phyloP scores from a whole-genome alignment of 2,797 vertebrate species.

The Limnodromus scolopaceus region DNA sequence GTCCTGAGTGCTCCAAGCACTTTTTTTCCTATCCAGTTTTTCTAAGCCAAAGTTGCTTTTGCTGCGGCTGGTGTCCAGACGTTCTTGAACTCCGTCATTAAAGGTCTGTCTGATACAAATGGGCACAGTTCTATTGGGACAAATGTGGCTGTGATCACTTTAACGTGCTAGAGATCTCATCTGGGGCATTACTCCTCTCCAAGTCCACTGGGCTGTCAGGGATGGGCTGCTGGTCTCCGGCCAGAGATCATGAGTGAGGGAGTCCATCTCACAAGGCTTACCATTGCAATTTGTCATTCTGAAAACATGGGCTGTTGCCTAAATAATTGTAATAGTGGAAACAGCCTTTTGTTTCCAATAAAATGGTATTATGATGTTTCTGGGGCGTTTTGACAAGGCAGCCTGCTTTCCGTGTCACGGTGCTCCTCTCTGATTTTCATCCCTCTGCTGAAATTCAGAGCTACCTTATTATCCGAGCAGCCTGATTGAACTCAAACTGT shows the following conservation, averaged over 20 bases:
- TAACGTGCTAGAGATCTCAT: neutral
- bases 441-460: neutral
- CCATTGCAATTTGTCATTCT: neutral
- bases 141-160: neutral
- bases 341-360: neutral
- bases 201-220: neutral
- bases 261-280: neutral
- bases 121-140: neutral
- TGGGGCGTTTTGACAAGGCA: neutral
- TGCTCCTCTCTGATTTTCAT: neutral
- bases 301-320: neutral
- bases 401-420: neutral
- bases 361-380: neutral
- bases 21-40: neutral
- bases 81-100: neutral
- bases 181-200: neutral
- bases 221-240: neutral
- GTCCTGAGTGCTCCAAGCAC: neutral
- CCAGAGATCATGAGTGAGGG: neutral
- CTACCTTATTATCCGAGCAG: neutral
- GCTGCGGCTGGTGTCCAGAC: neutral
- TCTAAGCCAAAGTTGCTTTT: neutral
- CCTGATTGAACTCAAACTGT: neutral
- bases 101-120: neutral
- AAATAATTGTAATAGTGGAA: neutral